These are phyloP conservation scores for Dioctria rufipes DNA, from an alignment of 2,888 invertebrate genomes.

Conservation along the genomic window DNA sequence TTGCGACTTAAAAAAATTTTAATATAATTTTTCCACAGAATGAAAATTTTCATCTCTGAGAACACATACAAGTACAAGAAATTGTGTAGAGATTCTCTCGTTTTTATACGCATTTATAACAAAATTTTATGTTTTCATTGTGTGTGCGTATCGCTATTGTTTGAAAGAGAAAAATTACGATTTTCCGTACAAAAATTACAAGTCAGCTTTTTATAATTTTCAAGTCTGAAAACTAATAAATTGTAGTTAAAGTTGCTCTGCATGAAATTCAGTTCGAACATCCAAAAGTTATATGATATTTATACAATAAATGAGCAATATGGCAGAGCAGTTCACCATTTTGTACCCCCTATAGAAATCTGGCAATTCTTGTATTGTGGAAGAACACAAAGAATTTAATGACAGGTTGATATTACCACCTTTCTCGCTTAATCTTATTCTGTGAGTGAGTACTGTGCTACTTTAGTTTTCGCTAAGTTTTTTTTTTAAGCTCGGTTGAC, in stretches of 20 bases:
- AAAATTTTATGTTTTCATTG: no score
- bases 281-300: background rate
- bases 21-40: slow-evolving; percentile 26
- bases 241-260: no score
- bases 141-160: no score
- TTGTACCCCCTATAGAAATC: slow-evolving; percentile 15
- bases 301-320: background rate
- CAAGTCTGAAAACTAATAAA: no score
- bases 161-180: no score
- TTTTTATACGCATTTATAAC: no score
- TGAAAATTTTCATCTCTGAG: slow-evolving; percentile 28
- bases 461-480: slow-evolving; percentile 18
- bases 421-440: background rate
- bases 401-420: slow-evolving; percentile 12
- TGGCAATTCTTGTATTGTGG: background rate
- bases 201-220: no score
- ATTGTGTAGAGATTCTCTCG: no score
- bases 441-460: background rate
- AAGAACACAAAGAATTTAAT: slow-evolving; percentile 27
- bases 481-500: background rate
- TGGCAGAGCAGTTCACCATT: slow-evolving; percentile 6
- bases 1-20: slow-evolving; percentile 36
- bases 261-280: no score
- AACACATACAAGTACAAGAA: background rate
- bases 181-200: no score